phyloP scores from a whole-genome alignment of 2,888 invertebrate species.

The Eumerus sabulonum region DNA sequence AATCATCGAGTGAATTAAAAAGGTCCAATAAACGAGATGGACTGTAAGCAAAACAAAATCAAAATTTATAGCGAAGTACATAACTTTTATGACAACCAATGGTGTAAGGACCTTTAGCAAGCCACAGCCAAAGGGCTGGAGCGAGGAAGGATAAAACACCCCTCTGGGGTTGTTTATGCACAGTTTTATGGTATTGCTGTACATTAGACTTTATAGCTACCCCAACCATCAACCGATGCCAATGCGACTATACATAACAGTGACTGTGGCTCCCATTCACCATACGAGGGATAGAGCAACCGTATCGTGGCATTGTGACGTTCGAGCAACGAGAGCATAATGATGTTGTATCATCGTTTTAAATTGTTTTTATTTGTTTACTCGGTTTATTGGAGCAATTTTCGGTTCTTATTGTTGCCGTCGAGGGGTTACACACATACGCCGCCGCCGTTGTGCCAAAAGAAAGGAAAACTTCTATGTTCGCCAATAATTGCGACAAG shows the following conservation, averaged over 20 bases:
- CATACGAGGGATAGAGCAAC: neutral
- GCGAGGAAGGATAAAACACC: slow-evolving; percentile 6
- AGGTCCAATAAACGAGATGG: slow-evolving; percentile 46
- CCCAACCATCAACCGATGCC: neutral
- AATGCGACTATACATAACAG: too few relatives aligned
- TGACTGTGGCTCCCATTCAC: too few relatives aligned
- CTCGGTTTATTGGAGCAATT: slow-evolving; percentile 63
- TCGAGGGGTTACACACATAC: slow-evolving; percentile 6
- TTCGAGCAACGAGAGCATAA: slow-evolving; percentile 26
- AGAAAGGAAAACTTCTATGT: slow-evolving; percentile 27
- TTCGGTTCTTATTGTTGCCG: slow-evolving; percentile 49
- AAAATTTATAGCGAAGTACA: slow-evolving; percentile 45
- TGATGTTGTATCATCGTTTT: slow-evolving; percentile 68
- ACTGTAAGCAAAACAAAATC: slow-evolving; percentile 38
- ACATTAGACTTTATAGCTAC: slow-evolving; percentile 61
- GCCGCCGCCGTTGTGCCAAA: too few relatives aligned
- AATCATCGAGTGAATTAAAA: slow-evolving; percentile 48
- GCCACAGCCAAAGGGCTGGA: slow-evolving; percentile 16
- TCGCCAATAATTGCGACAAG: slow-evolving; percentile 46
- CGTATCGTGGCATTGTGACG: slow-evolving; percentile 16
- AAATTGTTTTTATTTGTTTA: slow-evolving; percentile 69
- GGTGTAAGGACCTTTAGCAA: slow-evolving; percentile 26
- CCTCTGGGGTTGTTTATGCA: slow-evolving; percentile 60
- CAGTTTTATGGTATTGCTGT: slow-evolving; percentile 60
- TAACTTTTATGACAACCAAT: slow-evolving; percentile 40